Percentiles rank a stretch among this genome's conserved stretches.
These are phyloP conservation scores for Morphnarchus princeps DNA, from an alignment of 2,113 vertebrate species.

Conservation along the genomic window DNA sequence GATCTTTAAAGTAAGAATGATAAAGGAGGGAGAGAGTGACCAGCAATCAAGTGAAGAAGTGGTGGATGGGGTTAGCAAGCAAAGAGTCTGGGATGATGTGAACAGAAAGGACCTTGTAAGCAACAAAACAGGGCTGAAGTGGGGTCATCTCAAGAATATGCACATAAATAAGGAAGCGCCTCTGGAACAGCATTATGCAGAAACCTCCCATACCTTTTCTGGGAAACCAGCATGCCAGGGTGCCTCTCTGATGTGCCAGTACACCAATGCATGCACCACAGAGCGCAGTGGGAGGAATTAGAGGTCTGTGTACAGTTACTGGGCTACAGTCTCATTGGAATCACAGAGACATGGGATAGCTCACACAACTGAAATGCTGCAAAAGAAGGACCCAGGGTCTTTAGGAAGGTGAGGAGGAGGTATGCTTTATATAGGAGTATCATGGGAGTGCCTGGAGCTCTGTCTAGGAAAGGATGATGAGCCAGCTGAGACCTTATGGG, in stretches of 20 bases:
- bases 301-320: neutral
- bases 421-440: neutral
- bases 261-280: neutral
- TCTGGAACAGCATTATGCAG: neutral
- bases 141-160: neutral
- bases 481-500: neutral
- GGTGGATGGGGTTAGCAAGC: neutral
- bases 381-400: neutral
- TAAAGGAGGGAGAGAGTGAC: neutral
- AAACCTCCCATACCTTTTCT: neutral
- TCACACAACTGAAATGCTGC: neutral
- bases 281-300: neutral
- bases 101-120: neutral
- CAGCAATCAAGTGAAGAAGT: neutral
- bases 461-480: neutral
- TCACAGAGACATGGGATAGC: neutral
- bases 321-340: neutral
- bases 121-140: neutral
- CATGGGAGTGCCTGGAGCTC: too few relatives aligned
- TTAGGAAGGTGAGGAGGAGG: neutral
- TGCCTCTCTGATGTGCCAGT: neutral
- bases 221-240: neutral
- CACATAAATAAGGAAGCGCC: neutral
- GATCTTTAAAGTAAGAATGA: neutral
- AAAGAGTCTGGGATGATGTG: neutral